Conservation (phyloP, 2,797 vertebrate species). For the Varecia variegata region DNA sequence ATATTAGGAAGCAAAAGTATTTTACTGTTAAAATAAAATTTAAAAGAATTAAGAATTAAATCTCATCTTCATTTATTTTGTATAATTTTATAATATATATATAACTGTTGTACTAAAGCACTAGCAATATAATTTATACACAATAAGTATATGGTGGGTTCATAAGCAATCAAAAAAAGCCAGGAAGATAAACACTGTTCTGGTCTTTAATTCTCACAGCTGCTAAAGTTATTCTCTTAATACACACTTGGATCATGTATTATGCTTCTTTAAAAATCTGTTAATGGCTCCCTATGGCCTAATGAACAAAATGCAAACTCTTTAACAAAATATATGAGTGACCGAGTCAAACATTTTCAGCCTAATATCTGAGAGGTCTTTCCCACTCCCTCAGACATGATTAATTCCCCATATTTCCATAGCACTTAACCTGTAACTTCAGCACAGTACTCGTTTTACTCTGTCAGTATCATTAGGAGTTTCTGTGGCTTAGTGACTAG, state of each 20-base stretch:
- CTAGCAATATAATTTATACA: slow-evolving; percentile 22
- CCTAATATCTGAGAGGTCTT: slow-evolving; percentile 15
- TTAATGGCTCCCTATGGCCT: slow-evolving; percentile 66
- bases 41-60: neutral
- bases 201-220: slow-evolving; percentile 55
- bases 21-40: neutral
- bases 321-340: slow-evolving; percentile 54
- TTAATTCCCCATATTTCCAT: slow-evolving; percentile 44
- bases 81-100: neutral
- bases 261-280: slow-evolving; percentile 62
- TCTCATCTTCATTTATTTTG: slow-evolving; percentile 8
- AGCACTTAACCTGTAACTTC: slow-evolving; percentile 23
- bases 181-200: neutral
- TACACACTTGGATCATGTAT: slow-evolving; percentile 43
- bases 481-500: neutral
- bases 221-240: slow-evolving; percentile 62
- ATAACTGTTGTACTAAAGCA: neutral
- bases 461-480: neutral
- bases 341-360: slow-evolving; percentile 56
- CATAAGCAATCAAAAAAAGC: neutral
- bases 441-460: neutral
- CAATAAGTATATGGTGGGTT: neutral
- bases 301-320: slow-evolving; percentile 61
- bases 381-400: neutral
- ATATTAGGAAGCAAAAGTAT: neutral